Percentiles rank a stretch among this genome's conserved stretches.
These are phyloP conservation scores for Cheilosia vulpina DNA, from an alignment of 2,888 invertebrate genomes.

Conservation along the genomic window DNA sequence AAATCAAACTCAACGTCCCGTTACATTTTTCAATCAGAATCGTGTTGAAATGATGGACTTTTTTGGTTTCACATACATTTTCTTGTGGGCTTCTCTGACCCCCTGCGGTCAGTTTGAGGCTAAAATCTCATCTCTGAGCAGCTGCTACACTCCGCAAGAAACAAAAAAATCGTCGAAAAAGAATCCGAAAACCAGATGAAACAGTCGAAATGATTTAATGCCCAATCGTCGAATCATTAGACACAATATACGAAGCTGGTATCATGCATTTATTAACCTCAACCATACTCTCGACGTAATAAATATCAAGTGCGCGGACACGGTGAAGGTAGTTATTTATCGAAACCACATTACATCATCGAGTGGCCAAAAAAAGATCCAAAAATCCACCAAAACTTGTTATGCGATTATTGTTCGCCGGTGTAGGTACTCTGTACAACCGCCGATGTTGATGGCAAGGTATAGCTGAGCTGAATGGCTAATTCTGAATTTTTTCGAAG, in stretches of 20 bases:
- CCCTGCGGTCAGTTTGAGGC: constrained; percentile 57
- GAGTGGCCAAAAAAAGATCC: constrained; percentile 45
- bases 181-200: constrained; percentile 22
- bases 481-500: constrained; percentile 59
- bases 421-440: not conserved
- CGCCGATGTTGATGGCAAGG: not conserved
- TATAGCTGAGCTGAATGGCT: constrained; percentile 61
- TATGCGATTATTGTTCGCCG: constrained; percentile 61
- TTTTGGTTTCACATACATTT: constrained; percentile 26
- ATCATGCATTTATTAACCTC: constrained; percentile 32
- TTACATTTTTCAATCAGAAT: constrained; percentile 65
- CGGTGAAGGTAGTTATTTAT: constrained; percentile 37
- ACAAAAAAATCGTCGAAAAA: not conserved
- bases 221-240: constrained; percentile 46
- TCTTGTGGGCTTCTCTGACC: constrained; percentile 36
- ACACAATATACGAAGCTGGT: constrained; percentile 5
- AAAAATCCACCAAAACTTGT: constrained; percentile 47
- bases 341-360: constrained; percentile 67
- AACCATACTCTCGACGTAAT: not conserved
- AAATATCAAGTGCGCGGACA: not conserved
- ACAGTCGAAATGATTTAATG: constrained; percentile 60
- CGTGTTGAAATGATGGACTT: constrained; percentile 46
- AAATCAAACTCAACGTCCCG: constrained; percentile 55
- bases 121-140: constrained; percentile 28
- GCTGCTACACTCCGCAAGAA: not conserved